phyloP scores from a whole-genome alignment of 1,140 invertebrate genomes.

The Coelopa frigida region DNA sequence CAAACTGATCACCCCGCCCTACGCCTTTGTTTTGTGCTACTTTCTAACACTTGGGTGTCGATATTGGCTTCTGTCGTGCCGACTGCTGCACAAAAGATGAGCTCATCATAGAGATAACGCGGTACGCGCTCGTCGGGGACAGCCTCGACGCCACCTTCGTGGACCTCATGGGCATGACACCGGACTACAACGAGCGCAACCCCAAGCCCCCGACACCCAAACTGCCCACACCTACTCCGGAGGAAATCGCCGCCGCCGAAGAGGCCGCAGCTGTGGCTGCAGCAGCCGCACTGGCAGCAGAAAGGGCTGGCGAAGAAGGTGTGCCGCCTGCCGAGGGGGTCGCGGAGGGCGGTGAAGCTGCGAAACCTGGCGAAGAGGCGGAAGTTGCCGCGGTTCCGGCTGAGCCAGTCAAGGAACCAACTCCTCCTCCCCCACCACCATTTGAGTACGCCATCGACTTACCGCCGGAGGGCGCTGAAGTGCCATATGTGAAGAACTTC shows the following conservation, averaged over 20 bases:
- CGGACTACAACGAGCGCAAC: slow-evolving; percentile 45
- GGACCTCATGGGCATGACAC: slow-evolving; percentile 73
- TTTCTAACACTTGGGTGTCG: no score
- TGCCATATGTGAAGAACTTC: slow-evolving; percentile 42
- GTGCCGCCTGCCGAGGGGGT: neutral
- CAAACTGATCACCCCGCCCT: neutral
- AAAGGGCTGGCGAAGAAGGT: slow-evolving; percentile 11
- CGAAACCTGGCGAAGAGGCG: slow-evolving; percentile 10
- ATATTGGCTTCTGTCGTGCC: no score
- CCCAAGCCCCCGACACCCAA: slow-evolving; percentile 43
- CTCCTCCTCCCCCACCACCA: slow-evolving; percentile 43
- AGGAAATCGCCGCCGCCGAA: slow-evolving; percentile 29
- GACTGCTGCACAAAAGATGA: slow-evolving; percentile 75
- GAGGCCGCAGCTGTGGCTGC: slow-evolving; percentile 17
- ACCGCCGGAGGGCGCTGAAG: slow-evolving; percentile 45
- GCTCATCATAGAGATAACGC: slow-evolving; percentile 94
- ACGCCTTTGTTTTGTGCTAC: neutral
- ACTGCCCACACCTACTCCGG: slow-evolving; percentile 30
- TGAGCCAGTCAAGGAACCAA: slow-evolving; percentile 31
- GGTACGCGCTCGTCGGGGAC: slow-evolving; percentile 95
- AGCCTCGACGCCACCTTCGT: slow-evolving; percentile 96
- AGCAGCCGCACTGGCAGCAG: slow-evolving; percentile 18
- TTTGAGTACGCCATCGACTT: slow-evolving; percentile 45
- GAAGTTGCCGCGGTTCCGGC: slow-evolving; percentile 15
- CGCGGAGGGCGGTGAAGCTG: slow-evolving; percentile 10